Evolutionary conservation across 2,113 vertebrate genomes (phyloP).

Genomic region (Equus przewalskii): DNA sequence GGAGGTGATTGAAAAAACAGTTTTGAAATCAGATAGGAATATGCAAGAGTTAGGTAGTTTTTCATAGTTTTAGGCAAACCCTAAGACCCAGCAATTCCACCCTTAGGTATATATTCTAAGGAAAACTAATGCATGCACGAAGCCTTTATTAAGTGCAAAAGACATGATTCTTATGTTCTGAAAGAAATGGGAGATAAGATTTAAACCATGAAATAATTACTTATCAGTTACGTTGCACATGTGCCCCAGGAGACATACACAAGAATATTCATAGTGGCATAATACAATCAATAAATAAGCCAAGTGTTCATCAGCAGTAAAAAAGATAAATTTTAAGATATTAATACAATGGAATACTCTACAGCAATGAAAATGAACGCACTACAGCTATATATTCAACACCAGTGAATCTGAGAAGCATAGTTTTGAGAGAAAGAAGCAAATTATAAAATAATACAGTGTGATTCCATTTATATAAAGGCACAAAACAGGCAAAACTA

Average conservation of each 20-base stretch:
- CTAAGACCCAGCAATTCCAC: neutral
- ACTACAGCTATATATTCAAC: neutral
- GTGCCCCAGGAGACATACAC: neutral
- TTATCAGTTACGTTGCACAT: neutral
- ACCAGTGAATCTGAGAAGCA: neutral
- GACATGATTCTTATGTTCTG: neutral
- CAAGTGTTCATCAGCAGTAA: conserved; percentile 23
- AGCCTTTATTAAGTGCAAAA: conserved; percentile 50
- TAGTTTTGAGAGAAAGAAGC: conserved; percentile 10
- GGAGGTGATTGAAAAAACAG: conserved; percentile 18
- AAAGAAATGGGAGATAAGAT: conserved; percentile 51
- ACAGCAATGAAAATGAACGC: neutral
- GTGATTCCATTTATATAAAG: neutral
- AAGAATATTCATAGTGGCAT: neutral
- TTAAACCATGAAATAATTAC: conserved; percentile 44
- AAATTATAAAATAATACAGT: neutral
- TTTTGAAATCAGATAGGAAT: neutral
- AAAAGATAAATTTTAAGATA: neutral
- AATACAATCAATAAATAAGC: conserved; percentile 6
- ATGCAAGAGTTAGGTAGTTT: neutral
- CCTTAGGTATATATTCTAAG: neutral
- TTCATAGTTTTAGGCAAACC: conserved; percentile 46
- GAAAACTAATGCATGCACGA: neutral
- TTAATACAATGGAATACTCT: neutral
- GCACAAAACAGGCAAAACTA: conserved; percentile 8